phyloP scores from a whole-genome alignment of 1,140 invertebrate species.

The Thaumatotibia leucotreta region DNA sequence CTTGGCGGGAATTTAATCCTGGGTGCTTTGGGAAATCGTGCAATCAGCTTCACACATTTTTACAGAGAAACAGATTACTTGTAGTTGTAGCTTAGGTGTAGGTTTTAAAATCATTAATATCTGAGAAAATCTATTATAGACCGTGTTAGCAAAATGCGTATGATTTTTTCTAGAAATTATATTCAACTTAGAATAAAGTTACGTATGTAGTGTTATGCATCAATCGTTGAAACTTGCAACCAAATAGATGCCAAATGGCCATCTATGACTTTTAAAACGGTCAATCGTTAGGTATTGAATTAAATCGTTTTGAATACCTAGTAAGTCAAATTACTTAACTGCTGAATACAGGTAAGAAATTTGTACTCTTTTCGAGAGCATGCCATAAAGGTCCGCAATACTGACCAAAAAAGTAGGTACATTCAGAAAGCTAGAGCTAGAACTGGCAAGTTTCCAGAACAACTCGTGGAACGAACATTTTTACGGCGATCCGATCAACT shows the following conservation, averaged over 20 bases:
- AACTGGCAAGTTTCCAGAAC: background rate
- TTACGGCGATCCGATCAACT: constrained; percentile 9
- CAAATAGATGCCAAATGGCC: too few relatives aligned
- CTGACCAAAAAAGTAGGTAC: background rate
- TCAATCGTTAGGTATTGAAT: too few relatives aligned
- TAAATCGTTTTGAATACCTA: too few relatives aligned
- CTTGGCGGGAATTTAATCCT: constrained; percentile 12
- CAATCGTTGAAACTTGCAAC: too few relatives aligned
- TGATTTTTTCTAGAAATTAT: too few relatives aligned
- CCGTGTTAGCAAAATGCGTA: too few relatives aligned
- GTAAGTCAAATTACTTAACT: too few relatives aligned
- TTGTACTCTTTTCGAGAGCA: background rate
- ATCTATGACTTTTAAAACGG: too few relatives aligned
- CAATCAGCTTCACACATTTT: background rate
- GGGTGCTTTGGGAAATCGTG: background rate
- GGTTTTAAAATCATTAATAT: background rate
- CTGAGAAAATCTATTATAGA: background rate
- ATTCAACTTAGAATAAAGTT: too few relatives aligned
- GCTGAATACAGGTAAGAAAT: too few relatives aligned
- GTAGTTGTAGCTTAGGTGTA: background rate
- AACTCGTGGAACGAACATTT: background rate
- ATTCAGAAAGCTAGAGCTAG: background rate
- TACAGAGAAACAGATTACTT: background rate
- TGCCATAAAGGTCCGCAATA: background rate
- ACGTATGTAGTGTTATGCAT: too few relatives aligned